A percentile compares a stretch with the other conserved stretches of the same genome.
Evolutionary conservation across 2,113 vertebrate species (phyloP).

Genomic region (Esox niger): DNA sequence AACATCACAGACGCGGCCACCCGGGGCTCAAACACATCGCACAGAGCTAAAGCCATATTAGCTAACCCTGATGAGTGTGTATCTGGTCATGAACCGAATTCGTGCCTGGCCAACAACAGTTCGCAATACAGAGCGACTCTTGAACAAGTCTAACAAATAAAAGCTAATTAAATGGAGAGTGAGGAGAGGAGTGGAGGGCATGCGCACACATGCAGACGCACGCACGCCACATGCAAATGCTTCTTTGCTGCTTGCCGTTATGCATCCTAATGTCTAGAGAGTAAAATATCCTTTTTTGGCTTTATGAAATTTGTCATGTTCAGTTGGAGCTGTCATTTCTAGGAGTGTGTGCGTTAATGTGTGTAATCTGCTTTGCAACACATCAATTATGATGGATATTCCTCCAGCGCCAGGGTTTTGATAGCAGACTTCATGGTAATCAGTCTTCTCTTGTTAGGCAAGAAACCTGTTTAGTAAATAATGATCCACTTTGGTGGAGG

Average conservation of each 20-base stretch:
- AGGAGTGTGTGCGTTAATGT: slow-evolving; percentile 79
- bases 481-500: slow-evolving; percentile 66
- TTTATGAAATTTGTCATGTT: slow-evolving; percentile 82
- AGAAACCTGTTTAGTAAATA: slow-evolving; percentile 81
- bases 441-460: slow-evolving; percentile 78
- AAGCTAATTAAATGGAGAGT: slow-evolving; percentile 52
- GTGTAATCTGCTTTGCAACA: slow-evolving; percentile 85
- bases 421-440: slow-evolving; percentile 70
- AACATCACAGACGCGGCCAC: slow-evolving; percentile 67
- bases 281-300: slow-evolving; percentile 55
- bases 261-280: slow-evolving; percentile 65
- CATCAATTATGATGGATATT: slow-evolving; percentile 83
- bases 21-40: slow-evolving; percentile 58
- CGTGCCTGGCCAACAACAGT: slow-evolving; percentile 69
- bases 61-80: slow-evolving; percentile 65
- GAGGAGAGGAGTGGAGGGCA: slow-evolving; percentile 24
- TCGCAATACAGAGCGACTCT: slow-evolving; percentile 69
- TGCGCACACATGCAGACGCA: slow-evolving; percentile 8
- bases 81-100: slow-evolving; percentile 55
- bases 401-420: slow-evolving; percentile 64
- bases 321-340: slow-evolving; percentile 78
- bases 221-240: slow-evolving; percentile 43
- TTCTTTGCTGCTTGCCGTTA: slow-evolving; percentile 53
- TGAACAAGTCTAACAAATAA: slow-evolving; percentile 56
- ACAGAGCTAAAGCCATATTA: slow-evolving; percentile 60